phyloP scores from a whole-genome alignment of 1,140 invertebrate species.

The Drosophila mayri region DNA sequence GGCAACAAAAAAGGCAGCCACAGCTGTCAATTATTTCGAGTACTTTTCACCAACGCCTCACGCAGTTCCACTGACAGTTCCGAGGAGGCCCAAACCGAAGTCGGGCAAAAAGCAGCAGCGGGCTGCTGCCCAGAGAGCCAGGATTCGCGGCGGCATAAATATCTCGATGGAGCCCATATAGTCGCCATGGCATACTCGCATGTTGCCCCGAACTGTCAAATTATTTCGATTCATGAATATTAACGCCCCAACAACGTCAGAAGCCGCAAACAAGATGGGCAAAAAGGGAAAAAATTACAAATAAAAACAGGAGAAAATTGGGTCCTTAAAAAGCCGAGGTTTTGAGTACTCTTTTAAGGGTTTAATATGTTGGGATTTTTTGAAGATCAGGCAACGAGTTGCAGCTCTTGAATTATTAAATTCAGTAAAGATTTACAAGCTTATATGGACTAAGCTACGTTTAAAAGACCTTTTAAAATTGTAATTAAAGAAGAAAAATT shows the following conservation, averaged over 20 bases:
- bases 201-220: constrained; percentile 83
- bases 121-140: constrained; percentile 7
- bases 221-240: constrained; percentile 84
- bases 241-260: constrained; percentile 67
- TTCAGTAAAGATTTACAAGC: too few relatives aligned
- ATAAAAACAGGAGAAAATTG: neutral
- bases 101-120: constrained; percentile 9
- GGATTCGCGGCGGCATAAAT: constrained; percentile 62
- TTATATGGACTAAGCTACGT: too few relatives aligned
- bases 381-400: neutral
- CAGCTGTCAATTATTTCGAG: constrained; percentile 84
- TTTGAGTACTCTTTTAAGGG: neutral
- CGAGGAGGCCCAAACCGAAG: constrained; percentile 21
- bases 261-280: constrained; percentile 32
- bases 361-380: neutral
- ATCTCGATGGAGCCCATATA: constrained; percentile 48
- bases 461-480: neutral
- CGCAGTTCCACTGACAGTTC: constrained; percentile 58
- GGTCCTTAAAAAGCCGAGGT: neutral
- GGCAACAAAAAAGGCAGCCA: constrained; percentile 79
- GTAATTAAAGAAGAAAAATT: neutral
- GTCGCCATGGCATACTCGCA: constrained; percentile 65
- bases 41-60: constrained; percentile 83
- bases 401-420: too few relatives aligned
- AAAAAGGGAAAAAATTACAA: constrained; percentile 1